phyloP scores from a whole-genome alignment of 64 coral and sea anemone species.

The Pocillopora damicornis region DNA sequence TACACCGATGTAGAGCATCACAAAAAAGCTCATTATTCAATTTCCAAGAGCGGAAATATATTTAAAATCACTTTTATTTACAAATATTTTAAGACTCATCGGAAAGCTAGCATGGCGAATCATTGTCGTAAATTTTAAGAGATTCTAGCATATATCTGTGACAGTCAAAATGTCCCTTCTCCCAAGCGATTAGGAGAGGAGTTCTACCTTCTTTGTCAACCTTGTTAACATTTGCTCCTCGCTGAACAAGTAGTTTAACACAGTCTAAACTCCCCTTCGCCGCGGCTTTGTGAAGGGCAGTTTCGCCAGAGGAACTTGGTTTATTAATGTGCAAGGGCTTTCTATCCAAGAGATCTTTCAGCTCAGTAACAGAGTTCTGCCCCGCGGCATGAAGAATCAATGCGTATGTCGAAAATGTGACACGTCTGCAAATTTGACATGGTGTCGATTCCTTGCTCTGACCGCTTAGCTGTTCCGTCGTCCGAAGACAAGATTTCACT shows the following conservation, averaged over 20 bases:
- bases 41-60: no score
- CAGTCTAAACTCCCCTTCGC: constrained; percentile 48
- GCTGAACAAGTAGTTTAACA: constrained; percentile 47
- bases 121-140: neutral
- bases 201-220: constrained; percentile 57
- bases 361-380: constrained; percentile 54
- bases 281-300: constrained; percentile 62
- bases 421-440: constrained; percentile 26
- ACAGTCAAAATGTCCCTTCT: constrained; percentile 55
- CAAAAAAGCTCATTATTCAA: no score
- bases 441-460: neutral
- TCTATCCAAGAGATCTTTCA: constrained; percentile 50
- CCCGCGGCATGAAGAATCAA: constrained; percentile 61
- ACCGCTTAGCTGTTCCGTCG: neutral
- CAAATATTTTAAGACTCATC: no score
- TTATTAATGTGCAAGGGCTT: constrained; percentile 65
- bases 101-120: no score
- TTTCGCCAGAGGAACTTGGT: constrained; percentile 70
- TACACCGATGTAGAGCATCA: no score
- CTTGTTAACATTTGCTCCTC: constrained; percentile 59
- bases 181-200: constrained; percentile 64
- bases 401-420: constrained; percentile 64
- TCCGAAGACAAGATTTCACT: constrained; percentile 43
- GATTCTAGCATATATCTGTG: constrained; percentile 62
- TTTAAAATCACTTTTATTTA: no score